These are phyloP conservation scores for Argyrosomus japonicus DNA, from an alignment of 2,113 vertebrate species.

Conservation along the genomic window DNA sequence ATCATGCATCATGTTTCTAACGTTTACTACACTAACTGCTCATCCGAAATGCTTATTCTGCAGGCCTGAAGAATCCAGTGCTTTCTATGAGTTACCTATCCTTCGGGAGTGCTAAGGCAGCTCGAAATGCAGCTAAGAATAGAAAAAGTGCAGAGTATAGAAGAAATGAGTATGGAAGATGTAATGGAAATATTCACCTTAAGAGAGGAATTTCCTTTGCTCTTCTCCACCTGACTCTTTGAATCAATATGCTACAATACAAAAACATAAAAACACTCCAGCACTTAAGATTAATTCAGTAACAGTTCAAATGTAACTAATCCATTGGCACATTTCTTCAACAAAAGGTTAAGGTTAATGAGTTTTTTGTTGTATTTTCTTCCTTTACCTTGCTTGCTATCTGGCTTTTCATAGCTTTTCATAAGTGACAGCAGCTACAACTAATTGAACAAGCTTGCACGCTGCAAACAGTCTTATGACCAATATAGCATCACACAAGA, in stretches of 20 bases:
- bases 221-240: not conserved
- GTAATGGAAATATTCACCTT: not conserved
- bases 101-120: not conserved
- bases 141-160: not conserved
- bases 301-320: not conserved
- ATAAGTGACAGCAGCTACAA: slow-evolving; percentile 6
- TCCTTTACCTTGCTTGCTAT: not conserved
- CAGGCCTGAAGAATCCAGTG: not conserved
- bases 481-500: slow-evolving; percentile 13
- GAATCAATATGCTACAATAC: not conserved
- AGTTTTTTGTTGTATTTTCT: not conserved
- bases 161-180: not conserved
- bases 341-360: not conserved
- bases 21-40: not conserved
- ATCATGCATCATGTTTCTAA: slow-evolving; percentile 4
- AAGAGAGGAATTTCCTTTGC: not conserved
- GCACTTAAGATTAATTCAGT: not conserved
- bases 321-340: not conserved
- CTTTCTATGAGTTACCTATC: not conserved
- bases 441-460: slow-evolving; percentile 20
- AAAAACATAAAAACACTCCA: not conserved
- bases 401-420: not conserved
- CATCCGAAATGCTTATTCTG: not conserved
- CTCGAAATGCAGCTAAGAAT: slow-evolving; percentile 14
- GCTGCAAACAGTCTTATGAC: slow-evolving; percentile 5